Percentiles rank a stretch among this genome's conserved stretches.
Evolutionary conservation across 2,113 vertebrate genomes (phyloP).

Genomic region (Podarcis muralis): DNA sequence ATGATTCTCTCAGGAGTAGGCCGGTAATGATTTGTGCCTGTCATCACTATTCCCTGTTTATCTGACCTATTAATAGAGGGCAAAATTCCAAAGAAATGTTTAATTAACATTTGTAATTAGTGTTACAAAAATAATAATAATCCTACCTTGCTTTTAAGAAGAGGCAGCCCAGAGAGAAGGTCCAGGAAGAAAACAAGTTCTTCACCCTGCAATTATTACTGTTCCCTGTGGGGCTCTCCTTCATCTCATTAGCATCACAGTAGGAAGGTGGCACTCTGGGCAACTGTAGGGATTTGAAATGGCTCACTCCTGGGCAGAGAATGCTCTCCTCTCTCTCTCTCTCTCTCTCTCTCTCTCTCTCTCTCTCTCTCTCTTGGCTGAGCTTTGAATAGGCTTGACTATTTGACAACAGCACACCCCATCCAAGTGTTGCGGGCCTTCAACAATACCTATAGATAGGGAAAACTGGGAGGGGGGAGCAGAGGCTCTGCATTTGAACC

Average conservation of each 20-base stretch:
- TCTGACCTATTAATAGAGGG: slow-evolving; percentile 74
- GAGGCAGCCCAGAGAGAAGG: slow-evolving; percentile 65
- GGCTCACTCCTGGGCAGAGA: slow-evolving; percentile 67
- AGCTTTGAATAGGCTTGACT: slow-evolving; percentile 72
- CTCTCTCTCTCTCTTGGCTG: not conserved
- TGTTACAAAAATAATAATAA: slow-evolving; percentile 67
- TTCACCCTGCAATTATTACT: slow-evolving; percentile 75
- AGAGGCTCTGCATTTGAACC: not conserved
- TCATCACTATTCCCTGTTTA: slow-evolving; percentile 69
- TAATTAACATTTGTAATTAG: slow-evolving; percentile 80
- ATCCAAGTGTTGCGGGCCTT: slow-evolving; percentile 42
- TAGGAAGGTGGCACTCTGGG: slow-evolving; percentile 69
- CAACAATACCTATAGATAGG: slow-evolving; percentile 24
- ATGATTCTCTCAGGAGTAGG: slow-evolving; percentile 53
- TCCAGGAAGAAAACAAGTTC: slow-evolving; percentile 72
- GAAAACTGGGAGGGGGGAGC: not conserved
- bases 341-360: too few species aligned
- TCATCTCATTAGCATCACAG: slow-evolving; percentile 81
- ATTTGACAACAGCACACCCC: slow-evolving; percentile 57
- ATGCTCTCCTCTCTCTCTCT: slow-evolving; percentile 31
- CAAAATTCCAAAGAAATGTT: slow-evolving; percentile 77
- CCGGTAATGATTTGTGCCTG: slow-evolving; percentile 57
- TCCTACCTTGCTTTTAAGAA: slow-evolving; percentile 58
- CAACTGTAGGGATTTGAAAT: slow-evolving; percentile 70
- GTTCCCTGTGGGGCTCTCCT: slow-evolving; percentile 63